Evolutionary conservation across 2,113 vertebrate species (phyloP).

Genomic region (Danionella cerebrum): DNA sequence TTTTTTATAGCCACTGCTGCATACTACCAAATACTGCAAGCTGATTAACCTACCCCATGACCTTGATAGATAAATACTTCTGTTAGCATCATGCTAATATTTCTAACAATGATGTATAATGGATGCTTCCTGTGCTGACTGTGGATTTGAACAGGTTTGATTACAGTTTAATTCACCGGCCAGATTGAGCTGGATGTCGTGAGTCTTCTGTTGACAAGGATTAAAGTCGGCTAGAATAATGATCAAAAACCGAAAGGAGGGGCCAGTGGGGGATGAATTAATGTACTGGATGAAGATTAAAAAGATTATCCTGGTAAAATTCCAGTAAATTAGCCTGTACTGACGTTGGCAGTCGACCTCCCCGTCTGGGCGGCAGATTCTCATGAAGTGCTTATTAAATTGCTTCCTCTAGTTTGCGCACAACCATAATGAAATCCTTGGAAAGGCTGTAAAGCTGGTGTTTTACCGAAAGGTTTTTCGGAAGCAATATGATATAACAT

Average conservation of each 20-base stretch:
- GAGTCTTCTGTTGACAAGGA: slow-evolving; percentile 21
- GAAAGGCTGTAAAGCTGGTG: background rate
- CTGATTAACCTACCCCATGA: no score
- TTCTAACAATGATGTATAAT: no score
- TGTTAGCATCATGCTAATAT: no score
- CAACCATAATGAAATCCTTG: slow-evolving; percentile 29
- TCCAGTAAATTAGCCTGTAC: slow-evolving; percentile 38
- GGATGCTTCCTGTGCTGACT: no score
- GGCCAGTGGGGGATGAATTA: background rate
- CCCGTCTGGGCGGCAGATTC: background rate
- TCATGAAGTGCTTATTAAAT: slow-evolving; percentile 24
- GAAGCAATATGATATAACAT: background rate
- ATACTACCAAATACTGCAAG: no score
- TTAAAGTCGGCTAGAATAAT: background rate
- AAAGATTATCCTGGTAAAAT: slow-evolving; percentile 24
- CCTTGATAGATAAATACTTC: no score
- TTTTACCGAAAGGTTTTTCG: background rate
- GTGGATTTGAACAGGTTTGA: no score
- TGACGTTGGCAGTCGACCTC: slow-evolving; percentile 3
- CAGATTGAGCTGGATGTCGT: background rate
- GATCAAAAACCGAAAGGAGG: background rate
- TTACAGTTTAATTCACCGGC: background rate
- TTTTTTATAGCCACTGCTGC: no score
- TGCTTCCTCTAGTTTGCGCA: slow-evolving; percentile 2
- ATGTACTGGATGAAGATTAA: slow-evolving; percentile 28